Conservation (phyloP, 2,888 invertebrate genomes). For the Podotricha telesiphe region DNA sequence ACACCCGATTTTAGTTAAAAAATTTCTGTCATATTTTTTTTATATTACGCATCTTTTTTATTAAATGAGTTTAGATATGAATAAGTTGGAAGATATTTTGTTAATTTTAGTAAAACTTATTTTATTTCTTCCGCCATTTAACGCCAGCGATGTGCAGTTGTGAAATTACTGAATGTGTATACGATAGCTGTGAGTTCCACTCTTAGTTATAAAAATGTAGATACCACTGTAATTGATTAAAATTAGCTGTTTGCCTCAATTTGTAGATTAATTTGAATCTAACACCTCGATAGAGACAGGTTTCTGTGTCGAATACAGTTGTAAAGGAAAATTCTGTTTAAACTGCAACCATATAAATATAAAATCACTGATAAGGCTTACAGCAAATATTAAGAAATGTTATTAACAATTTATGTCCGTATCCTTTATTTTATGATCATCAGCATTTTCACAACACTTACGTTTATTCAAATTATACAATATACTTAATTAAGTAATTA, state of each 20-base stretch:
- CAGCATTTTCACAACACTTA: slow-evolving; percentile 9
- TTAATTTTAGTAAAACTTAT: no score
- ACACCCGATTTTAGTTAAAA: neutral
- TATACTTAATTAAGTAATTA: slow-evolving; percentile 22
- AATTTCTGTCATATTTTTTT: neutral
- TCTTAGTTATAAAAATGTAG: no score
- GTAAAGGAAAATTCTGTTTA: neutral
- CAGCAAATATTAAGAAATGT: slow-evolving; percentile 19
- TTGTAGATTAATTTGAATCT: neutral
- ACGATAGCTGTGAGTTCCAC: no score
- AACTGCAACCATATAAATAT: slow-evolving; percentile 3
- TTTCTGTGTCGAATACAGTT: neutral
- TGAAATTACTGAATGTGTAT: no score
- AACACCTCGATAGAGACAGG: neutral
- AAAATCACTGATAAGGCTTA: neutral
- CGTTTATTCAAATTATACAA: slow-evolving; percentile 10
- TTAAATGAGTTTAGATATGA: no score
- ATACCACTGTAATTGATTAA: no score
- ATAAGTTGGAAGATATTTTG: neutral
- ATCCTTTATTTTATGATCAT: slow-evolving; percentile 8
- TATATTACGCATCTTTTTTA: no score
- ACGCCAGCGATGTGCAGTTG: no score
- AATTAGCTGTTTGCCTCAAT: no score
- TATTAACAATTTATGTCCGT: slow-evolving; percentile 28
- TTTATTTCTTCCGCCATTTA: no score